Percentiles rank a stretch among this genome's conserved stretches.
phyloP scores from a whole-genome alignment of 2,797 vertebrate genomes.

The Heterohyrax brucei region DNA sequence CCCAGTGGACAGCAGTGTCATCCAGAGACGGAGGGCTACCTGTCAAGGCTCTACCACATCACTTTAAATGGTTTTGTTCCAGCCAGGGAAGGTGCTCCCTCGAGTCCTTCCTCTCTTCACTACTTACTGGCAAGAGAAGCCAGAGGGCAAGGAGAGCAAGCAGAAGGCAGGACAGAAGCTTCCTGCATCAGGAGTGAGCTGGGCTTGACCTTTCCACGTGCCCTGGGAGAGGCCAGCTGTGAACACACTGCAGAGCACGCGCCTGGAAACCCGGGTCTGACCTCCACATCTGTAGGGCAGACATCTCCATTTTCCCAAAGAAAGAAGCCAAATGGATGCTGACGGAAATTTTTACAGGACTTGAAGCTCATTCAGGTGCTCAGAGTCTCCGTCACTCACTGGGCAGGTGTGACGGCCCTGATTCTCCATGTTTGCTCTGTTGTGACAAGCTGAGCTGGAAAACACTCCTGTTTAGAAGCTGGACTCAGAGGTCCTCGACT shows the following conservation, averaged over 20 bases:
- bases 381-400: not conserved
- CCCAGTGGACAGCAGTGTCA: rapidly evolving
- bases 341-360: not conserved
- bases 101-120: not conserved
- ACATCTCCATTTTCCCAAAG: not conserved
- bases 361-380: not conserved
- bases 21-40: not conserved
- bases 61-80: not conserved
- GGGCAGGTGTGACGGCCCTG: no score
- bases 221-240: not conserved
- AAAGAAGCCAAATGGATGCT: not conserved
- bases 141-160: rapidly evolving
- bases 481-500: not conserved
- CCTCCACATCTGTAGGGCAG: not conserved
- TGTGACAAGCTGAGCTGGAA: not conserved
- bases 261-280: not conserved
- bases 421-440: not conserved
- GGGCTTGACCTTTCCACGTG: no score
- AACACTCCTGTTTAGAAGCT: not conserved
- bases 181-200: not conserved
- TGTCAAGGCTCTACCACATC: not conserved
- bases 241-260: no score
- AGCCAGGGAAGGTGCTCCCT: not conserved
- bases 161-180: not conserved
- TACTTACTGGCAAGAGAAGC: no score